Evolutionary conservation across 2,113 vertebrate genomes (phyloP), one percentile per base, ranked within the genome.

Genomic region (Falcunculus frontatus): DNA sequence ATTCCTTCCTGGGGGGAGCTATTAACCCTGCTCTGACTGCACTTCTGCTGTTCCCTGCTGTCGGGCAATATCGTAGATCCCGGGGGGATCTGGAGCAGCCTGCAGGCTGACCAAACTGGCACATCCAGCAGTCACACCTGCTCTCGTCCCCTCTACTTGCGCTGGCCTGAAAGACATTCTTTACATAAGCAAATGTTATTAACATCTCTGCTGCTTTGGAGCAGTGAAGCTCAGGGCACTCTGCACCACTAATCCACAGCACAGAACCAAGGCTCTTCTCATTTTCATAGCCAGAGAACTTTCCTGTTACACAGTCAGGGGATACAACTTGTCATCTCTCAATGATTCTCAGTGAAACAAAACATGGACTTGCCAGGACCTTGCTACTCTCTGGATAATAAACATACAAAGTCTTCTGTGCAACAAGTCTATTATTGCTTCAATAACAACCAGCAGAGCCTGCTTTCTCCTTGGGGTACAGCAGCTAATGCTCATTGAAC

Each of bases 61-160:
- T 2, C 64, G 60, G 46, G 19, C 16, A 2, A 1, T 18, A 33
- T 15, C 11, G 33, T 14, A 32, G 6, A 42, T 30, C 21, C 39
- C n/a, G 16, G 16, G 18, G 14, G 17, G 1, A 9, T 1, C 1
- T 47, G 64, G 35, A 44, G 23, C 12, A 8, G 20, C 52, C 46
- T 37, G 35, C 12, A 37, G 47, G 53, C 33, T 64, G 53, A 35
- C n/a, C n/a, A 11, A 1, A 1, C 32, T 4, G 26, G 41, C 37
- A 35, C 1, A 0, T 67, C 47, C 76, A 37, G 39, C 29, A 17
- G 46, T 30, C n/a, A 19, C 9, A 3, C 2, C 0, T 2, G 1
- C 30, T 62, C 14, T 35, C 18, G 30, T 10, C 10, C n/a, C 32
- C 13, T 63, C 33, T 20, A 1, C 29, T 37, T 7, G 1, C 3